Evolutionary conservation across 1,140 invertebrate genomes (phyloP).

Genomic region (Zaprionus kolodkinae): DNA sequence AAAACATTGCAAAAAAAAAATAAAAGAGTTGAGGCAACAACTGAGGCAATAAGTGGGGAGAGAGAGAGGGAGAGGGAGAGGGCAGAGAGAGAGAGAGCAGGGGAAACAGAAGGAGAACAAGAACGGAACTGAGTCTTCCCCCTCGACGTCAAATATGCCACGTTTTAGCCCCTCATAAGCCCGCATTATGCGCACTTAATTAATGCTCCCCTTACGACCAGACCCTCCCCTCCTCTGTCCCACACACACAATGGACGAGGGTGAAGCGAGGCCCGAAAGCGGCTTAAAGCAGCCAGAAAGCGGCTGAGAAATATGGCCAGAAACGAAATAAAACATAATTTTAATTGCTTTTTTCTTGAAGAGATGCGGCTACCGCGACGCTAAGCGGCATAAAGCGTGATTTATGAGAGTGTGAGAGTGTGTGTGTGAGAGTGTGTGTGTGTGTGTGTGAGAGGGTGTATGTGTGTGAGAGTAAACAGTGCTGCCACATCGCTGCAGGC

Average conservation of each 20-base stretch:
- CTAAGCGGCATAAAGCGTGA: slow-evolving; percentile 58
- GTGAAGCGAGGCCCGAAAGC: slow-evolving; percentile 58
- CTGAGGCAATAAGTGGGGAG: slow-evolving; percentile 1
- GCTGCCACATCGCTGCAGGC: slow-evolving; percentile 12
- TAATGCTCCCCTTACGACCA: slow-evolving; percentile 41
- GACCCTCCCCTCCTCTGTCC: background rate
- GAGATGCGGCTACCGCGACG: slow-evolving; percentile 55
- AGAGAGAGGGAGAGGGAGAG: background rate
- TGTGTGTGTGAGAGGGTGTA: background rate
- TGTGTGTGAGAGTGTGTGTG: slow-evolving; percentile 3
- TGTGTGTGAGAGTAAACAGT: slow-evolving; percentile 41
- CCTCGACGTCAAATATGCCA: slow-evolving; percentile 46
- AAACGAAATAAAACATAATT: slow-evolving; percentile 63
- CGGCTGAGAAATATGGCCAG: slow-evolving; percentile 28
- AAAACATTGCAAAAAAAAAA: slow-evolving; percentile 53
- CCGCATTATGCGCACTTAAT: slow-evolving; percentile 82
- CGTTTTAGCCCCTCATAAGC: slow-evolving; percentile 80
- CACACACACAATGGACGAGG: slow-evolving; percentile 4
- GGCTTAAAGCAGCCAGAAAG: slow-evolving; percentile 53
- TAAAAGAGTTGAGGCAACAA: slow-evolving; percentile 1
- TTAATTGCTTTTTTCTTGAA: slow-evolving; percentile 73
- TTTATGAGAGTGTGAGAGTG: slow-evolving; percentile 38
- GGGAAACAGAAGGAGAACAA: background rate
- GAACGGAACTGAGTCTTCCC: background rate
- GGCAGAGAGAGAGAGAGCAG: slow-evolving; percentile 18